These are phyloP conservation scores for Drosophila virilis DNA, from an alignment of 1,140 invertebrate species.

Conservation along the genomic window DNA sequence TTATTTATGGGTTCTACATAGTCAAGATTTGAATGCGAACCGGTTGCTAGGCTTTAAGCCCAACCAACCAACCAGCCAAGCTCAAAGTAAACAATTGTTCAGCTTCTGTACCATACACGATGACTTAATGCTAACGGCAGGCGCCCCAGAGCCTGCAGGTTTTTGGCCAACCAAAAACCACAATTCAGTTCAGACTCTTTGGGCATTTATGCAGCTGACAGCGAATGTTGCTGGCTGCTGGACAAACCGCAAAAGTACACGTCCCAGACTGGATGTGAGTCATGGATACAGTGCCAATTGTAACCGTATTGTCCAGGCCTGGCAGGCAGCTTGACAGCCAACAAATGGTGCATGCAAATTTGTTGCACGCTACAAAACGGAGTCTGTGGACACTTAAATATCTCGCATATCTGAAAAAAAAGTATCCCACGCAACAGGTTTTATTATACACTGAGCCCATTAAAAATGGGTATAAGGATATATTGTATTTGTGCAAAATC, in stretches of 20 bases:
- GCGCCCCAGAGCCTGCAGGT: conserved; percentile 5
- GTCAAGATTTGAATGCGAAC: conserved; percentile 30
- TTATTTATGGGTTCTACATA: conserved; percentile 37
- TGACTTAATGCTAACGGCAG: conserved; percentile 38
- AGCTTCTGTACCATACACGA: conserved; percentile 22
- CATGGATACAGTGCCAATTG: conserved; percentile 40
- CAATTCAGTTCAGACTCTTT: conserved; percentile 23
- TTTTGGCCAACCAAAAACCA: conserved; percentile 15
- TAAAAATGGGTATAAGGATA: too few species aligned
- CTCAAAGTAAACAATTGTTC: conserved; percentile 38
- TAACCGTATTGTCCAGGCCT: conserved; percentile 28
- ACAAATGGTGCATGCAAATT: conserved; percentile 55
- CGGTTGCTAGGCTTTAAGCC: conserved; percentile 26
- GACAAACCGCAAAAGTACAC: conserved; percentile 24
- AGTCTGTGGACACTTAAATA: conserved; percentile 24
- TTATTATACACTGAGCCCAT: too few species aligned
- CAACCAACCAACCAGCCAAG: neutral
- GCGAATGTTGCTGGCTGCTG: conserved; percentile 15
- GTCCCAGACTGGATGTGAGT: conserved; percentile 33
- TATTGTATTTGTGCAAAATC: too few species aligned
- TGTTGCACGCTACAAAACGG: conserved; percentile 39
- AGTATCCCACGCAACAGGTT: conserved; percentile 78
- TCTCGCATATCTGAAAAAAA: conserved; percentile 18
- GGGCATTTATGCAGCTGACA: conserved; percentile 28
- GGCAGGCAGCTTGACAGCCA: conserved; percentile 31